Evolutionary conservation across 1,140 invertebrate species (phyloP), one percentile per base, ranked within the genome.

Genomic region (Drosophila kepulauana): DNA sequence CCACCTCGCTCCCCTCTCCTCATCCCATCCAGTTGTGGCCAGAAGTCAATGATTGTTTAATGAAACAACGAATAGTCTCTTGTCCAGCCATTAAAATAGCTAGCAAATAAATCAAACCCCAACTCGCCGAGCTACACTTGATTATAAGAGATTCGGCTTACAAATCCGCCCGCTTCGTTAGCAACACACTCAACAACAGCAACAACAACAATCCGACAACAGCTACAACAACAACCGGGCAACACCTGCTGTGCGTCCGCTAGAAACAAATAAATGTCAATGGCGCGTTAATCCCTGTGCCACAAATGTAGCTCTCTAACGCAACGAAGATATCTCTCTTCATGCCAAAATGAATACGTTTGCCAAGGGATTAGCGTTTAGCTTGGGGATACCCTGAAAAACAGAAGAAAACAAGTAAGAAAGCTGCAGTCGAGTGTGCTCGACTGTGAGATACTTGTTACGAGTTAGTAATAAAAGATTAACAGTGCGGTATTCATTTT

Each of bases 1-100:
- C 20, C 35, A 33, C 20, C 11, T 8, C 35, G 1, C 11, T 43
- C 41, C 1, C 41, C n/a, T 10, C 41, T 41, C 35, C 8, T 8
- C 10, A 10, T 2, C 35, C 41, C 3, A 43, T 11, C 46, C 43
- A 16, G 8, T 51, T 84, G 46, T 38, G 10, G 35, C 78, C 80
- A 81, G 85, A 89, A 87, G 84, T 87, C 84, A 89, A 87, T 84
- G 84, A 81, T 87, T 87, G 73, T 87, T 84, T 87, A 82, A 88
- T 88, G 84, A 87, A 87, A 87, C 79, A 79, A 45, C 73, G 54
- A 54, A 46, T 49, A 49, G 30, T 72, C 28, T 33, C 45, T 51
- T 66, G 49, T 54, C 43, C 11, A 59, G 82, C 59, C 66, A 87
- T 88, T 87, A 88, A 86, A 87, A 61, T 80, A 73, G 76, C 69